phyloP scores from a whole-genome alignment of 1,140 invertebrate genomes.

The Bombus cullumanus region DNA sequence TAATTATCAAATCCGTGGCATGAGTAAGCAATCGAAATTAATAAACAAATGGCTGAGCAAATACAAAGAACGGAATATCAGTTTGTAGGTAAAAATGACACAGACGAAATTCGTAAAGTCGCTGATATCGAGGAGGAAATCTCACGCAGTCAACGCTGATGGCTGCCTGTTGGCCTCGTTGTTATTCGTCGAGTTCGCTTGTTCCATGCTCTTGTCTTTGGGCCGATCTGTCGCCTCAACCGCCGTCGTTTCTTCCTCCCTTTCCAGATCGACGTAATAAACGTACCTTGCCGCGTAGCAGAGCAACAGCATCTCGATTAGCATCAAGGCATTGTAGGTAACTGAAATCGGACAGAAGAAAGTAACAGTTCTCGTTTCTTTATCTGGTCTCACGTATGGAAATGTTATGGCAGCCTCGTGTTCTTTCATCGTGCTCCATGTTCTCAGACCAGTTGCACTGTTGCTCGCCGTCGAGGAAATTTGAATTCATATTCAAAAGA shows the following conservation, averaged over 20 bases:
- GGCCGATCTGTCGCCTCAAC: conserved; percentile 62
- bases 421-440: neutral
- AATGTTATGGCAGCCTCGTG: conserved; percentile 7
- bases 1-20: neutral
- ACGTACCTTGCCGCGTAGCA: conserved; percentile 78
- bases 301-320: conserved; percentile 82
- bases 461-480: neutral
- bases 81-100: neutral
- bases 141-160: conserved; percentile 19
- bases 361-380: conserved; percentile 36
- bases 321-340: conserved; percentile 79
- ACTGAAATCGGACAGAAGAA: conserved; percentile 75
- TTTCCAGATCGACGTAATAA: conserved; percentile 72
- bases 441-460: neutral
- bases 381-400: conserved; percentile 33
- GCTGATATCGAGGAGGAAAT: neutral
- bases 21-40: neutral
- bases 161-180: conserved; percentile 63
- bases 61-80: neutral
- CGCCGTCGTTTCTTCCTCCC: conserved; percentile 42
- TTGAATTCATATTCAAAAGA: conserved; percentile 7
- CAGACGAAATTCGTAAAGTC: neutral
- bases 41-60: neutral
- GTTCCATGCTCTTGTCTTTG: conserved; percentile 66
- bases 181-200: conserved; percentile 64